Base-by-base conservation (phyloP, 2,888 invertebrate species). In the Agrilus cyanescens region DNA sequence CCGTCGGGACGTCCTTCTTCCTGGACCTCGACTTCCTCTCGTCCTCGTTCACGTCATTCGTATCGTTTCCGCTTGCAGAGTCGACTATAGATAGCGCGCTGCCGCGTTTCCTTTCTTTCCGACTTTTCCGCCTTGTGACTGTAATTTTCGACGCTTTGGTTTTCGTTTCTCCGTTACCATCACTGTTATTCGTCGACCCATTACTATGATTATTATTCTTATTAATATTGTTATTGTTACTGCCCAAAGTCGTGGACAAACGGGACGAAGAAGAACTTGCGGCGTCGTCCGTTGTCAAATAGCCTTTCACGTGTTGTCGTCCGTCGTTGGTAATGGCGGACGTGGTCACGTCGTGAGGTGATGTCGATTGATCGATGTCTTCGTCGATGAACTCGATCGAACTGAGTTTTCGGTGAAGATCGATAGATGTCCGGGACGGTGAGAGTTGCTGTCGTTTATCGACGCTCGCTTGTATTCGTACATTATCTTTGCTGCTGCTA, bases 341-440 rank as follows among this genome's bases (percentile, higher is more conserved):
- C n/a, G 41, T 29, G 67, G 69, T 50, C 65, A 70, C 56, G 69
- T 72, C 62, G 25, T 25, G 25, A 67, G 72, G 52, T 74, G 74
- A 76, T 74, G 76, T 38, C 74, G 74, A 55, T 69, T 75, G 58
- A 74, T 70, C 59, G 78, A 71, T 46, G 76, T 79, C 58, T 76
- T 80, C 66, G 80, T 83, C 62, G 75, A 80, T 64, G 77, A 75
- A 63, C 78, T 80, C 65, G 75, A 77, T 59, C 45, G 62, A 61
- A 47, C 65, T 65, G 44, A 65, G 55, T 47, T 58, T 58, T 44
- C 44, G 47, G 44, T 50, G 44, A 32, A 50, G 43, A 34, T 47
- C 48, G 10, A 25, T 10, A 20, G 44, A 46, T 37, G 43, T 41
- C 45, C 42, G 44, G 35, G 47, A 40, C 40, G 43, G 40, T 43